Evolutionary conservation across 2,797 vertebrate species (phyloP).

Genomic region (Eulemur rubriventer): DNA sequence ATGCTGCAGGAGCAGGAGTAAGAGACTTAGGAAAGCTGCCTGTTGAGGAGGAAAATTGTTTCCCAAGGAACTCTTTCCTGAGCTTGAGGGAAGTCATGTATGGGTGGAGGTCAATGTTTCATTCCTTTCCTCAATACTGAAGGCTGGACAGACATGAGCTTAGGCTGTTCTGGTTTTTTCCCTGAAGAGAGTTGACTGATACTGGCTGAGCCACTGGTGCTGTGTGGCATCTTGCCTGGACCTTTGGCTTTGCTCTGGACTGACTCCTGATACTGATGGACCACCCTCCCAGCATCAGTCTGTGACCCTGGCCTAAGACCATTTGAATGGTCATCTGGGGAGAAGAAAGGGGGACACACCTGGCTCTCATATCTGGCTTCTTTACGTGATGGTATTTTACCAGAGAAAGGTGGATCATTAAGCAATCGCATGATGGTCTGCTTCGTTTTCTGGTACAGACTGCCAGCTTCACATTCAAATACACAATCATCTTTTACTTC

Average conservation of each 20-base stretch:
- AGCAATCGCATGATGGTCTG: constrained; percentile 90
- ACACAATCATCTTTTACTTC: constrained; percentile 92
- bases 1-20: constrained; percentile 87
- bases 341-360: background rate
- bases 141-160: constrained; percentile 90
- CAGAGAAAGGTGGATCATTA: constrained; percentile 93
- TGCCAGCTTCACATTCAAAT: constrained; percentile 93
- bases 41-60: constrained; percentile 91
- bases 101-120: constrained; percentile 91
- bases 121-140: constrained; percentile 91
- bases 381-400: constrained; percentile 91
- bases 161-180: constrained; percentile 85
- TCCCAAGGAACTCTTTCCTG: constrained; percentile 87
- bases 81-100: constrained; percentile 90
- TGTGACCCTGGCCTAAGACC: constrained; percentile 93
- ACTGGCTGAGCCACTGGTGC: constrained; percentile 84
- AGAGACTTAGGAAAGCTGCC: constrained; percentile 91
- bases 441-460: constrained; percentile 91
- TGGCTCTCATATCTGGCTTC: constrained; percentile 84
- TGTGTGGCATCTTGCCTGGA: constrained; percentile 91
- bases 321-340: constrained; percentile 86
- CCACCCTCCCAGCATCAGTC: constrained; percentile 90
- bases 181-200: background rate
- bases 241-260: constrained; percentile 91
- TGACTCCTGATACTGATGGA: constrained; percentile 91